phyloP scores from a whole-genome alignment of 2,113 vertebrate species.

The Nesogale talazaci region DNA sequence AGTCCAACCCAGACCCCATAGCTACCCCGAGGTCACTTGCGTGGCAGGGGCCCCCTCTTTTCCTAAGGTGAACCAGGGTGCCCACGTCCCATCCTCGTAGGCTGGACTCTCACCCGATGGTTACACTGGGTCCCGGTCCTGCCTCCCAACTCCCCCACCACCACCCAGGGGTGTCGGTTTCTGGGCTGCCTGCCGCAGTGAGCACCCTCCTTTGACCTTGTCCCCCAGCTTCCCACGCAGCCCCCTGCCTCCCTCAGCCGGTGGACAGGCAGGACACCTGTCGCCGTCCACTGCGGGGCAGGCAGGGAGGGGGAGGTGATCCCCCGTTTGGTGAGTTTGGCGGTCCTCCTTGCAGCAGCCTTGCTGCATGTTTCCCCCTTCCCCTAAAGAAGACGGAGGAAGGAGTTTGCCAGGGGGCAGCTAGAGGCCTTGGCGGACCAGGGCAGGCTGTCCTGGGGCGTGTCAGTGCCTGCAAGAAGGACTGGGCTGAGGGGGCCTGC shows the following conservation, averaged over 20 bases:
- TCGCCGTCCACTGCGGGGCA: no score
- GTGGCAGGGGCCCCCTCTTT: background rate
- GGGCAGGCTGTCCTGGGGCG: background rate
- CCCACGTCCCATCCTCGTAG: background rate
- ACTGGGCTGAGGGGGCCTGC: background rate
- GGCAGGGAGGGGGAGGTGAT: no score
- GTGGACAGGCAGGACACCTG: no score
- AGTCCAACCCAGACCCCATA: no score
- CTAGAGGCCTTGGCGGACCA: background rate
- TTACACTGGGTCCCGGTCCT: background rate
- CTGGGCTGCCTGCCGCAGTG: accelerated
- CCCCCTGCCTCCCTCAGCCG: background rate
- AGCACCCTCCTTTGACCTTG: background rate
- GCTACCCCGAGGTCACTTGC: background rate
- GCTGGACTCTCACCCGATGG: background rate
- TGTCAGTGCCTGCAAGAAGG: background rate
- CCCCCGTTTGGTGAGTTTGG: no score
- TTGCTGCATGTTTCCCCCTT: background rate
- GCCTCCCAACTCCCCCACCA: no score
- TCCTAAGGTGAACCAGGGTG: background rate
- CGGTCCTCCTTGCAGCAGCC: background rate
- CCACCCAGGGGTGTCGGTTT: no score
- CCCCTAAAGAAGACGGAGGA: background rate
- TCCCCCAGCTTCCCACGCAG: background rate
- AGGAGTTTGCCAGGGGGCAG: background rate